These are phyloP conservation scores for Campodea augens DNA, from an alignment of 1,140 invertebrate genomes.

Conservation along the genomic window DNA sequence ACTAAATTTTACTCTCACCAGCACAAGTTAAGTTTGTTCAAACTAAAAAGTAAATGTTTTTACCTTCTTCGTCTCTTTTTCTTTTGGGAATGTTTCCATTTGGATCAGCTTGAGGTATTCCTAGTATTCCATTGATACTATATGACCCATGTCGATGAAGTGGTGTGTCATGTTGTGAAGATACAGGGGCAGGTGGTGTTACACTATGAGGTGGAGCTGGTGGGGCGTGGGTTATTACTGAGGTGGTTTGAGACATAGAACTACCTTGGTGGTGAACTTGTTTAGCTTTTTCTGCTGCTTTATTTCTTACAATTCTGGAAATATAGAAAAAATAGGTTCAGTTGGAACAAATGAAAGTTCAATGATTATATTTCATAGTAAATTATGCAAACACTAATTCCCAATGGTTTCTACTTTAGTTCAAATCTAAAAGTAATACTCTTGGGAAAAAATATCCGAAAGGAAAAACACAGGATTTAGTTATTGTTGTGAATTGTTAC, in stretches of 20 bases:
- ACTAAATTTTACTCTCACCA: too few relatives aligned
- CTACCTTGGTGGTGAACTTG: conserved; percentile 51
- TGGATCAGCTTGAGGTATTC: conserved; percentile 53
- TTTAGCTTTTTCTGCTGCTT: conserved; percentile 88
- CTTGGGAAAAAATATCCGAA: too few relatives aligned
- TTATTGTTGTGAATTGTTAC: too few relatives aligned
- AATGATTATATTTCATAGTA: too few relatives aligned
- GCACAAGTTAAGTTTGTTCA: too few relatives aligned
- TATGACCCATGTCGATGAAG: conserved; percentile 42
- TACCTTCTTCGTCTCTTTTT: conserved; percentile 41
- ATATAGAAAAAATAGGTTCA: conserved; percentile 15
- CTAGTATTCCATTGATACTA: conserved; percentile 88
- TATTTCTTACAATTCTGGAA: conserved; percentile 82
- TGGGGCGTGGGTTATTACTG: conserved; percentile 22
- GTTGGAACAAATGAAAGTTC: too few relatives aligned
- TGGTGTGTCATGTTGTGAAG: conserved; percentile 11
- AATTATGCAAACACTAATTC: too few relatives aligned
- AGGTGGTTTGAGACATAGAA: conserved; percentile 17
- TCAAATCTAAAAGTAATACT: too few relatives aligned
- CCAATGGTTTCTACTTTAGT: too few relatives aligned
- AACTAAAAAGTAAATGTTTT: conserved; percentile 7
- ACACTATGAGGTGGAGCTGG: conserved; percentile 12
- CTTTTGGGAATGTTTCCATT: conserved; percentile 42
- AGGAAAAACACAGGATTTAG: too few relatives aligned
- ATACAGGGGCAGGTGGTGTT: conserved; percentile 5